Evolutionary conservation across 2,797 vertebrate species (phyloP).

Genomic region (Antrozous pallidus): DNA sequence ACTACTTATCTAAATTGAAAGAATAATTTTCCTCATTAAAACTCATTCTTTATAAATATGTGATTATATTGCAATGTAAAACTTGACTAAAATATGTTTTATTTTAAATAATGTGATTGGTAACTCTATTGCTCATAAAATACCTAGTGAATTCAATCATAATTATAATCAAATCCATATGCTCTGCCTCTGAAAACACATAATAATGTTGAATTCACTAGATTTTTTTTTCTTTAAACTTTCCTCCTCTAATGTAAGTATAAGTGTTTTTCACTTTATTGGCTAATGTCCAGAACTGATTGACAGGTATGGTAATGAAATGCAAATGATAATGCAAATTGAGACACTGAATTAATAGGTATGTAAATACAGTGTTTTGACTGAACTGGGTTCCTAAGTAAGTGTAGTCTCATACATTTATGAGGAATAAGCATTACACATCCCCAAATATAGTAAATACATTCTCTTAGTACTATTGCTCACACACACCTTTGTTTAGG

Average conservation of each 20-base stretch:
- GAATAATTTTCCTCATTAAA: constrained; percentile 16
- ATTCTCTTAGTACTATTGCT: background rate
- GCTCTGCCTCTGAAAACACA: background rate
- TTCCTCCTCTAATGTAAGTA: background rate
- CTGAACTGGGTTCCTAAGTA: background rate
- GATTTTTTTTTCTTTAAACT: background rate
- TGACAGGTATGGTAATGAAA: background rate
- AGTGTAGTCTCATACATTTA: background rate
- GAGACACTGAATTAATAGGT: background rate
- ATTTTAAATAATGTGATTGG: constrained; percentile 1
- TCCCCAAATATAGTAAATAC: background rate
- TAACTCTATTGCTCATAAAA: constrained; percentile 13
- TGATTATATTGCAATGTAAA: background rate
- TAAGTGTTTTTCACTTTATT: constrained; percentile 1
- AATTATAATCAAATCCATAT: background rate
- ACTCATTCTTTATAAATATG: background rate
- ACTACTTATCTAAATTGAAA: background rate
- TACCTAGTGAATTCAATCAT: background rate
- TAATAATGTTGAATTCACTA: background rate
- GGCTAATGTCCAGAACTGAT: constrained; percentile 4
- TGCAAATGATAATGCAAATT: constrained; percentile 37
- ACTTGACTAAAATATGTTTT: background rate
- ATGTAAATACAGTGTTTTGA: constrained; percentile 1
- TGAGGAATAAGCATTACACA: background rate
- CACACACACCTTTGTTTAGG: background rate